Evolutionary conservation across 1,140 invertebrate genomes (phyloP), one percentile per base, ranked within the genome.

Genomic region (Diprion similis): DNA sequence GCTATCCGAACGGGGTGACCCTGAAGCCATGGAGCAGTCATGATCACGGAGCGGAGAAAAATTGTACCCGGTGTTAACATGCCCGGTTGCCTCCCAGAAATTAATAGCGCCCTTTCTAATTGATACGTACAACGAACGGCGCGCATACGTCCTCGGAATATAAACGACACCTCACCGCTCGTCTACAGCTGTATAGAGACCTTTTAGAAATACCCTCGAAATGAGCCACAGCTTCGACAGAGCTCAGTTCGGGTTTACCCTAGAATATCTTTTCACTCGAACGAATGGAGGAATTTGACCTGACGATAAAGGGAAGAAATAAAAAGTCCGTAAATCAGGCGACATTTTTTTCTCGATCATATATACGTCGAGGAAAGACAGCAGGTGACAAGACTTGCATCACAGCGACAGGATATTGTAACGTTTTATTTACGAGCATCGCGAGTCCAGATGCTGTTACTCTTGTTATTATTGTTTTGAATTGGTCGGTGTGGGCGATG

Each of bases 71-170:
- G 77, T 79, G 76, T 81, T 82, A 79, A 83, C 80, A 77, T 79
- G 75, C 66, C 78, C 2, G 2, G 80, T 81, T 82, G 73, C 76
- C 73, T 76, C 76, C 76, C 72, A 79, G 76, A 80, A 83, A 83
- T 82, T 83, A 83, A 84, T 83, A 81, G 80, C 80, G 73, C 72
- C 75, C 68, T 78, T 78, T 79, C 77, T 81, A 83, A 83, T 83
- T 84, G 83, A 84, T 82, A 83, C 81, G 81, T 83, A 76, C 78
- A 81, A 82, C 78, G 76, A 80, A 71, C 76, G 24, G 24, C 68
- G 77, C 11, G 75, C 70, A 77, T 74, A 76, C 77, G 71, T 77
- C 71, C 71, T 73, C 68, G 72, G 70, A 59, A 18, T 59, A 13
- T 64, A 47, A 64, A 15, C 13, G 13, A 64, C 59, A 64, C 59